Evolutionary conservation across 2,888 invertebrate genomes (phyloP), one percentile per base, ranked within the genome.

Genomic region (Spodoptera littoralis): DNA sequence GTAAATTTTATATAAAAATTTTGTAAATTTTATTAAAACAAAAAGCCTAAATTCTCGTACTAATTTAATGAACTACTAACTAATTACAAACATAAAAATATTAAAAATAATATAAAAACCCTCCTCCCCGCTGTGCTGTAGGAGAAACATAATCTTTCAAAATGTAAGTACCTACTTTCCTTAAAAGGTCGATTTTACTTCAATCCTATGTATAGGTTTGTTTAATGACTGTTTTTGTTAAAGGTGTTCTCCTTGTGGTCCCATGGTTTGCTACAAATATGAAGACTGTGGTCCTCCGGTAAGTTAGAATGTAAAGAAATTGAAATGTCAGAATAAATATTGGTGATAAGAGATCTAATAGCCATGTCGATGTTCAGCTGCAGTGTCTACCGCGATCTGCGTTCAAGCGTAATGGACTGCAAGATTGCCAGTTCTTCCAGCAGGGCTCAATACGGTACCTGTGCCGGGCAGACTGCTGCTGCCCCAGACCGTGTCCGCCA

Each of bases 331-430:
- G 18, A 43, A 4, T 13, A 41, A n/a, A 24, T 27, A 59, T 30
- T 44, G 3, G 9, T 62, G 43, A 43, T 63, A 42, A 61, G 11
- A 55, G 65, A 72, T 66, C 73, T 81, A 76, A 70, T 70, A 36
- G 65, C 59, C 30, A 53, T 73, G 24, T 70, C 64, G 58, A 70
- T 76, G 56, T 73, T 64, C 81, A 95, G 95, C 90, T 95, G 70
- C 92, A 90, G 88, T 94, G 94, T 80, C 90, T 95, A 69, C 95
- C 95, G 70, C 90, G 93, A 77, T 93, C 95, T 65, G 95, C 95
- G 54, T 95, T 94, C 91, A 95, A 95, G 86, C 91, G 95, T 60
- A 95, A 95, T 82, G 95, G 95, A 44, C 87, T 95, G 69, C 95
- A 95, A 77, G 95, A 95, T 81, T 90, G 89, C 86, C 93, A 95